These are phyloP conservation scores for Dynastes maya DNA, from an alignment of 2,888 invertebrate species.

Conservation along the genomic window DNA sequence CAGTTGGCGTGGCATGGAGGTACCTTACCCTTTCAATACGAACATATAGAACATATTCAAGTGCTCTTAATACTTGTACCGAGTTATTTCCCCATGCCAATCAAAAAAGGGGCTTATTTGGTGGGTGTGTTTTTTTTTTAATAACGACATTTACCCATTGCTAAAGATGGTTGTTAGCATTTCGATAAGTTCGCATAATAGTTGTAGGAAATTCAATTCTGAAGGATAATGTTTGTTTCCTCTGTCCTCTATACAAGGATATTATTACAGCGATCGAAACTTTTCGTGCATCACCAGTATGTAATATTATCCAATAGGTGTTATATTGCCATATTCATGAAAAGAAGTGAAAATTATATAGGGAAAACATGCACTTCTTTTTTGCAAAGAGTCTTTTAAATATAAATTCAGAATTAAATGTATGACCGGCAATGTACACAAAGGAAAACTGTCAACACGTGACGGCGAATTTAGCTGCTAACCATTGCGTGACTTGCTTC, in stretches of 20 bases:
- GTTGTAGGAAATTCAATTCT: slow-evolving; percentile 19
- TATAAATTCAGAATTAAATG: too few species aligned
- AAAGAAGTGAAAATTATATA: too few species aligned
- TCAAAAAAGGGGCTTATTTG: slow-evolving; percentile 45
- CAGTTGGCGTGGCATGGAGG: background rate
- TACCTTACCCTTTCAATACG: slow-evolving; percentile 21
- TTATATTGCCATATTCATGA: too few species aligned
- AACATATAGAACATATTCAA: slow-evolving; percentile 22
- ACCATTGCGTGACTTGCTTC: slow-evolving; percentile 20
- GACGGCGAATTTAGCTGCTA: background rate
- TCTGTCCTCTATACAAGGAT: too few species aligned
- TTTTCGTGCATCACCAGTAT: too few species aligned
- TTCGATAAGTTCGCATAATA: slow-evolving; percentile 31
- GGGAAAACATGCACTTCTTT: too few species aligned
- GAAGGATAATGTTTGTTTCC: background rate
- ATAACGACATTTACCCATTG: slow-evolving; percentile 27
- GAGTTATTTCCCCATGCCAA: slow-evolving; percentile 40
- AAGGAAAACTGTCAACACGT: too few species aligned
- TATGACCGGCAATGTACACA: too few species aligned
- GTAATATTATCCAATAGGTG: too few species aligned
- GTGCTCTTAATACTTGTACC: slow-evolving; percentile 31
- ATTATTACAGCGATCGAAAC: too few species aligned
- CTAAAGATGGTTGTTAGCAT: slow-evolving; percentile 23
- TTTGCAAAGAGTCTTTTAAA: too few species aligned
- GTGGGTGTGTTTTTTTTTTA: slow-evolving; percentile 48